A percentile compares a stretch with the other conserved stretches of the same genome.
Conservation (phyloP, 2,888 invertebrate species). For the Melanostoma mellinum region DNA sequence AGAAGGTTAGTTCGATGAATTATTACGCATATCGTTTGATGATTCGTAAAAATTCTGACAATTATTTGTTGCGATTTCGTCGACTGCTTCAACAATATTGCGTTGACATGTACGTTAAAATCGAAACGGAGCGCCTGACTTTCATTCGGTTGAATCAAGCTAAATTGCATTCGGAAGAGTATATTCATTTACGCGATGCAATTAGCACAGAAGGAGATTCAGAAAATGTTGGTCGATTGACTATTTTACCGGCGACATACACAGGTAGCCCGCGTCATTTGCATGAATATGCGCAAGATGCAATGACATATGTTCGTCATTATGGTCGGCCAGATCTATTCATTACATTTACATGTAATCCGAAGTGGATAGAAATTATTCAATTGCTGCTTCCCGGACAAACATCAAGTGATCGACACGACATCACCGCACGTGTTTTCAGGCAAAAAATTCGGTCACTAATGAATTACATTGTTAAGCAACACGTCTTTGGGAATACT, state of each 20-base stretch:
- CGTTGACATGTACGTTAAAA: too few relatives aligned
- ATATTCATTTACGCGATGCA: too few relatives aligned
- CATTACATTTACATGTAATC: background rate
- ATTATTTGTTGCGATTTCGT: slow-evolving; percentile 11
- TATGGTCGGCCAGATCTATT: background rate
- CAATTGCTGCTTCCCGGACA: slow-evolving; percentile 3
- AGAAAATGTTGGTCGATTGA: too few relatives aligned
- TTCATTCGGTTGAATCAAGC: slow-evolving; percentile 19
- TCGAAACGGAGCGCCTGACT: background rate
- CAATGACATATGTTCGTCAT: too few relatives aligned
- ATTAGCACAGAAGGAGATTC: too few relatives aligned
- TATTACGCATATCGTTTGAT: slow-evolving; percentile 20
- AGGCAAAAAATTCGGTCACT: slow-evolving; percentile 15
- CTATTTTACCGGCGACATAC: slow-evolving; percentile 8
- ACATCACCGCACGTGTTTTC: slow-evolving; percentile 54
- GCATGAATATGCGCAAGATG: too few relatives aligned
- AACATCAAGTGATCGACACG: slow-evolving; percentile 21
- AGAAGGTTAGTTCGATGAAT: slow-evolving; percentile 32
- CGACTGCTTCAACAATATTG: slow-evolving; percentile 16
- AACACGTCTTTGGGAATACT: too few relatives aligned
- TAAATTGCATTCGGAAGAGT: background rate
- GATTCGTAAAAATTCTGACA: slow-evolving; percentile 18
- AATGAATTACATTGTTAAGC: too few relatives aligned
- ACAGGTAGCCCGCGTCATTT: slow-evolving; percentile 9
- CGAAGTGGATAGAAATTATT: background rate